Conservation (phyloP, 2,888 invertebrate species). For the Catonia carolina region DNA sequence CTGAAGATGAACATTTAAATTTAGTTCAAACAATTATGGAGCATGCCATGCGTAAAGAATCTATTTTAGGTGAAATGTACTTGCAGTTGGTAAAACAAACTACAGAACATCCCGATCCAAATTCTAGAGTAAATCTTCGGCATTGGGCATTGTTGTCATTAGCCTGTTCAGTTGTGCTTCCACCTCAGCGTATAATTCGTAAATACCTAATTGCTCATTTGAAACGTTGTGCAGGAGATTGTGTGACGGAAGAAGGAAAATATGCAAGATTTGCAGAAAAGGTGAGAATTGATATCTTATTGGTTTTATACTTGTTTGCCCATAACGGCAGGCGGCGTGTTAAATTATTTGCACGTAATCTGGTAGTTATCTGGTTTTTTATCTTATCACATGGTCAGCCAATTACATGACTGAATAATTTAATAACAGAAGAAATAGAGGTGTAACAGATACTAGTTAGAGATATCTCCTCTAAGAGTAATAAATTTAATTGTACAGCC, state of each 20-base stretch:
- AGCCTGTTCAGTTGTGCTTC: constrained; percentile 74
- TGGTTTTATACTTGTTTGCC: background rate
- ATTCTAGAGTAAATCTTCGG: constrained; percentile 75
- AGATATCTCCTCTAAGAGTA: no score
- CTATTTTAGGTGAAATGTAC: constrained; percentile 81
- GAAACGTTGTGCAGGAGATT: constrained; percentile 79
- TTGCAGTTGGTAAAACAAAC: constrained; percentile 87
- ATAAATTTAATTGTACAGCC: no score
- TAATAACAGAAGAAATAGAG: no score
- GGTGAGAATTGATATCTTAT: constrained; percentile 44
- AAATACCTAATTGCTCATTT: constrained; percentile 84
- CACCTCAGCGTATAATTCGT: constrained; percentile 76
- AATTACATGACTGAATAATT: no score
- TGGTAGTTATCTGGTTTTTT: no score
- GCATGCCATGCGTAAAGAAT: constrained; percentile 83
- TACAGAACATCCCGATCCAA: constrained; percentile 85
- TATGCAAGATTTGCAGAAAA: constrained; percentile 90
- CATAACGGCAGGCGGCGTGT: background rate
- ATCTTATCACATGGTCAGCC: no score
- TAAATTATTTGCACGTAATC: background rate
- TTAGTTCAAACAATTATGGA: constrained; percentile 85
- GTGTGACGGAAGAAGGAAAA: constrained; percentile 87
- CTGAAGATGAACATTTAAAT: constrained; percentile 81
- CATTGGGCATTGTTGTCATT: constrained; percentile 88
- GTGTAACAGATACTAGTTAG: no score